phyloP scores from a whole-genome alignment of 2,113 vertebrate species.

The Orycteropus afer region DNA sequence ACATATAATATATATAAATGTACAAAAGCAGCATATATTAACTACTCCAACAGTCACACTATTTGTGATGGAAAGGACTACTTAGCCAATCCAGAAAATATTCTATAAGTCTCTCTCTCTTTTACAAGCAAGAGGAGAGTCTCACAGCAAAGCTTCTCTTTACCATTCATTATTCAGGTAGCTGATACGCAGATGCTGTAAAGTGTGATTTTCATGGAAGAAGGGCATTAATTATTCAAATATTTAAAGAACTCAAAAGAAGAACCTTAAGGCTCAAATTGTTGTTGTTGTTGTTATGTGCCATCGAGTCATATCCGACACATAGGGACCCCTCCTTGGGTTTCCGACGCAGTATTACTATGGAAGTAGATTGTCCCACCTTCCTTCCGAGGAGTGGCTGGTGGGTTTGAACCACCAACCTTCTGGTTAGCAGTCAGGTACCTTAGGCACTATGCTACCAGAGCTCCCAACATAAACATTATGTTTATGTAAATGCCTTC shows the following conservation, averaged over 20 bases:
- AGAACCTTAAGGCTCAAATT: background rate
- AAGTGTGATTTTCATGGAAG: background rate
- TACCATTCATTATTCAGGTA: background rate
- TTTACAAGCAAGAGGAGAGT: background rate
- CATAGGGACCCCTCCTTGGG: too few relatives aligned
- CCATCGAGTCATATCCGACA: too few relatives aligned
- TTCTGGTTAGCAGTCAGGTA: too few relatives aligned
- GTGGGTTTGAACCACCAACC: too few relatives aligned
- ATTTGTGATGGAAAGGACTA: constrained; percentile 32
- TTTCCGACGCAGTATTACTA: too few relatives aligned
- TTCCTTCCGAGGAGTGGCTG: too few relatives aligned
- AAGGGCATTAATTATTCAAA: background rate
- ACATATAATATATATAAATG: background rate
- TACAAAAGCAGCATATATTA: background rate
- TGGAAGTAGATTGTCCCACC: too few relatives aligned
- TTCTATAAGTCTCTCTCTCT: background rate
- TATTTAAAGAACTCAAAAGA: constrained; percentile 37
- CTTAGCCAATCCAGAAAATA: constrained; percentile 30
- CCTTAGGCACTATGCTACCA: too few relatives aligned
- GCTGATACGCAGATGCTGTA: background rate
- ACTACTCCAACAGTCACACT: background rate
- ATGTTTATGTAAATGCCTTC: background rate
- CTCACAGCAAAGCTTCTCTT: background rate
- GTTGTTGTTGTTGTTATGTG: too few relatives aligned
- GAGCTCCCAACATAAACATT: too few relatives aligned